Evolutionary conservation across 2,797 vertebrate genomes (phyloP), one percentile per base, ranked within the genome.

Genomic region (Ctenopoma kingsleyae): DNA sequence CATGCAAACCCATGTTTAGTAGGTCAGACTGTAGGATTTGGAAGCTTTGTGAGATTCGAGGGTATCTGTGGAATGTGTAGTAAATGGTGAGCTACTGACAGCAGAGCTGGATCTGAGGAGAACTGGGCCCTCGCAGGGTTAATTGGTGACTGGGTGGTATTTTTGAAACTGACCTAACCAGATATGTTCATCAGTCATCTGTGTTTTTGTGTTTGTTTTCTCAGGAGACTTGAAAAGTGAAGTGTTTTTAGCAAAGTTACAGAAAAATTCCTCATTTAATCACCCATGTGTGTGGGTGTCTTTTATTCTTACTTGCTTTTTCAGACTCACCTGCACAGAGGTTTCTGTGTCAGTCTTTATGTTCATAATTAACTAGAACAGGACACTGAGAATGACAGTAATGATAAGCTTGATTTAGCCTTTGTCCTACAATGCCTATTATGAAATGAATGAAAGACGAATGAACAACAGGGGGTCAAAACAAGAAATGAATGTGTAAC

Each of bases 1-100:
- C 51, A 25, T 58, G 41, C 12, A 38, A 44, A 56, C n/a, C 22
- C 11, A 17, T 46, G 63, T 64, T 75, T 63, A 62, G 40, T 48
- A 41, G 53, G 30, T 70, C 49, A 52, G 52, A 16, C 19, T 22
- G 35, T 10, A 55, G 63, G 73, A 73, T 82, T 57, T 47, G 9
- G 51, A 70, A 58, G 64, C 53, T 32, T 25, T 11, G 47, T 11
- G 47, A 74, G 56, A 81, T 73, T 74, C 49, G 57, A 36, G 50
- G 43, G 48, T 67, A 81, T 89, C 76, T 72, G 49, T 78, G 84
- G 79, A 87, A 86, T 88, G 82, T 72, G 47, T 43, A 27, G 64
- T 52, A 69, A 82, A 82, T 70, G 65, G 81, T 70, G 65, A 69
- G 47, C 72, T 44, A 41, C 70, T 75, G 71, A 78, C 77, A 80